Percentiles rank a stretch among this genome's conserved stretches.
Evolutionary conservation across 2,888 invertebrate genomes (phyloP).

Genomic region (Ophraella communa): DNA sequence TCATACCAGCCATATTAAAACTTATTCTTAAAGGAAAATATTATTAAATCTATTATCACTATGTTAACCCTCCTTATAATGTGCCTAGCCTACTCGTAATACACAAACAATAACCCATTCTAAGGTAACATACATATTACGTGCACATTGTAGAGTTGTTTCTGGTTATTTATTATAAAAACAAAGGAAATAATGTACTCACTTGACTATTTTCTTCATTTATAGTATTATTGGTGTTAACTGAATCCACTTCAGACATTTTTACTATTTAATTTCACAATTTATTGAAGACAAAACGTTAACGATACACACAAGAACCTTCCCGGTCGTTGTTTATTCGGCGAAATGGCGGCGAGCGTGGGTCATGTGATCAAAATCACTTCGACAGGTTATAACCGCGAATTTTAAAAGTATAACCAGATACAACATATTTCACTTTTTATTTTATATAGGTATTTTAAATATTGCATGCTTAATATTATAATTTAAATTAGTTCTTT

Average conservation of each 20-base stretch:
- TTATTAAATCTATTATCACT: slow-evolving; percentile 23
- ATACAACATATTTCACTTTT: not conserved
- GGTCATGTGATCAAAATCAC: slow-evolving; percentile 63
- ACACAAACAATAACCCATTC: slow-evolving; percentile 51
- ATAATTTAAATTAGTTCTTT: not conserved
- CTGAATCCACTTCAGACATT: slow-evolving; percentile 60
- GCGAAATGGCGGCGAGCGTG: slow-evolving; percentile 69
- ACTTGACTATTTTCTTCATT: slow-evolving; percentile 59
- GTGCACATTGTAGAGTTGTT: slow-evolving; percentile 57
- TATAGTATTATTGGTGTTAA: slow-evolving; percentile 56
- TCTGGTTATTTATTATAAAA: slow-evolving; percentile 37
- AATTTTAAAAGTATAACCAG: slow-evolving; percentile 42
- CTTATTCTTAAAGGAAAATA: not conserved
- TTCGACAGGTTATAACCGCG: slow-evolving; percentile 53
- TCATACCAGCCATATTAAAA: not conserved
- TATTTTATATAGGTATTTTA: not conserved
- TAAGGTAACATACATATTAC: slow-evolving; percentile 54
- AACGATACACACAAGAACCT: slow-evolving; percentile 48
- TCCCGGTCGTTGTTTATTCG: slow-evolving; percentile 68
- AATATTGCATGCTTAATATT: not conserved
- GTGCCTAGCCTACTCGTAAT: slow-evolving; percentile 43
- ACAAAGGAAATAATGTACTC: slow-evolving; percentile 42
- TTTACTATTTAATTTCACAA: slow-evolving; percentile 49
- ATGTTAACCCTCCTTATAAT: slow-evolving; percentile 46
- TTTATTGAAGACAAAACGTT: slow-evolving; percentile 41